A percentile compares a stretch with the other conserved stretches of the same genome.
These are phyloP conservation scores for Chlorodrepanis virens DNA, from an alignment of 2,113 vertebrate genomes.

Conservation along the genomic window DNA sequence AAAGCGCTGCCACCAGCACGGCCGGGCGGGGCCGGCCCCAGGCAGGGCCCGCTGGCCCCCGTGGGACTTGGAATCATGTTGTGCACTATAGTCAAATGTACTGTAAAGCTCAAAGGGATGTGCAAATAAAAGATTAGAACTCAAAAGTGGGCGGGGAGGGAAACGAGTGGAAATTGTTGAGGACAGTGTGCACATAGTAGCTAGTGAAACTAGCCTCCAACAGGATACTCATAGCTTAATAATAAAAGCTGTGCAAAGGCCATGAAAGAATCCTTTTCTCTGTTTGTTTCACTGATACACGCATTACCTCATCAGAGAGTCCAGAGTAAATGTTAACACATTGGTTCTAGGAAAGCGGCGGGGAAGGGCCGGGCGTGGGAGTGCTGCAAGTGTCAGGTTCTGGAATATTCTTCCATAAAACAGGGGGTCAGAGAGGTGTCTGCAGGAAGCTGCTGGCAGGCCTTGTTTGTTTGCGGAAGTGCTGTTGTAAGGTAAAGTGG, in stretches of 20 bases:
- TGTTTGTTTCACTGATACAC: slow-evolving; percentile 80
- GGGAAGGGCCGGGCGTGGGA: neutral
- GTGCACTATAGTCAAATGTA: slow-evolving; percentile 97
- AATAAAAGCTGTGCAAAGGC: slow-evolving; percentile 81
- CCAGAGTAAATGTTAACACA: slow-evolving; percentile 54
- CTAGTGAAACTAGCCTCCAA: slow-evolving; percentile 80
- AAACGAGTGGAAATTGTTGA: slow-evolving; percentile 72
- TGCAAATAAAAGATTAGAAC: slow-evolving; percentile 80
- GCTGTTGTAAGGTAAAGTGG: slow-evolving; percentile 57
- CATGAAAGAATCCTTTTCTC: slow-evolving; percentile 78
- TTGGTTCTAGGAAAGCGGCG: slow-evolving; percentile 54
- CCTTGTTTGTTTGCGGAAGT: slow-evolving; percentile 12
- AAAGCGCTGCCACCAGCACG: slow-evolving; percentile 83
- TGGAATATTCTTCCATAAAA: slow-evolving; percentile 39
- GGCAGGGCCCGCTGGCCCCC: slow-evolving; percentile 73
- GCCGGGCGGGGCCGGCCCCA: slow-evolving; percentile 79
- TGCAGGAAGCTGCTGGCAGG: slow-evolving; percentile 40
- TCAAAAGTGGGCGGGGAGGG: slow-evolving; percentile 73
- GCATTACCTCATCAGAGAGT: slow-evolving; percentile 82
- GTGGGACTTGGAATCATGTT: slow-evolving; percentile 86
- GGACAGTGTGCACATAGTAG: slow-evolving; percentile 77
- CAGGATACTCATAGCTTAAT: slow-evolving; percentile 80
- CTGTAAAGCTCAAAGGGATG: slow-evolving; percentile 98
- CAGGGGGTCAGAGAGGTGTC: slow-evolving; percentile 27
- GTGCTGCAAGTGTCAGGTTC: slow-evolving; percentile 20